Evolutionary conservation across 2,113 vertebrate species (phyloP).

Genomic region (human): DNA sequence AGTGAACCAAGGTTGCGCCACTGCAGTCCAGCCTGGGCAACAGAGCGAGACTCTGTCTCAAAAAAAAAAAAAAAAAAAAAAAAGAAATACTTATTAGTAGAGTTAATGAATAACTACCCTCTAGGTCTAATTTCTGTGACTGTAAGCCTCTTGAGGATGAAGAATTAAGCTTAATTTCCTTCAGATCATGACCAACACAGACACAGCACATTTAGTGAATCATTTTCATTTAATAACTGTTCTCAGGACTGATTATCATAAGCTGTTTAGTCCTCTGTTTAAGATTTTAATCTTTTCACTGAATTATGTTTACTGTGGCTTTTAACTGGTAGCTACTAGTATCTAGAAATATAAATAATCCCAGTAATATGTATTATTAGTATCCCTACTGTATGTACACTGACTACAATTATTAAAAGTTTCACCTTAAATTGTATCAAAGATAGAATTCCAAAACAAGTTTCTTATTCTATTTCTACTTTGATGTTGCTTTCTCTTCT

Average conservation of each 20-base stretch:
- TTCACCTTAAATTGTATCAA: conserved; percentile 37
- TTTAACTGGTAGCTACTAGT: conserved; percentile 18
- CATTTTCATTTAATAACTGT: conserved; percentile 19
- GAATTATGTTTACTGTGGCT: background rate
- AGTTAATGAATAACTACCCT: background rate
- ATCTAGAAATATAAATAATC: background rate
- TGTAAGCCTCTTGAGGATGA: background rate
- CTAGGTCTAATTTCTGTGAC: background rate
- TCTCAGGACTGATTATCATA: background rate
- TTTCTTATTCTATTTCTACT: conserved; percentile 10
- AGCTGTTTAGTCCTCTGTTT: background rate
- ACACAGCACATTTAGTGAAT: background rate
- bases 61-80: too few species aligned
- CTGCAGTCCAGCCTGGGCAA: too few species aligned
- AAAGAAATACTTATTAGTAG: too few species aligned
- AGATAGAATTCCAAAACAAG: conserved; percentile 28
- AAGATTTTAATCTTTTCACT: conserved; percentile 39
- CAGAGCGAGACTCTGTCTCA: too few species aligned
- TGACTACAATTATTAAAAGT: background rate
- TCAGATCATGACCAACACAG: background rate
- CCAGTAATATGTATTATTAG: conserved; percentile 23
- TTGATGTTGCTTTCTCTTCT: conserved; percentile 17
- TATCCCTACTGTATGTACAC: background rate
- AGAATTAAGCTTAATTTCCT: background rate
- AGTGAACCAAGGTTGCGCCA: too few species aligned